Conservation (phyloP, 2,113 vertebrate species). For the Natator depressus region DNA sequence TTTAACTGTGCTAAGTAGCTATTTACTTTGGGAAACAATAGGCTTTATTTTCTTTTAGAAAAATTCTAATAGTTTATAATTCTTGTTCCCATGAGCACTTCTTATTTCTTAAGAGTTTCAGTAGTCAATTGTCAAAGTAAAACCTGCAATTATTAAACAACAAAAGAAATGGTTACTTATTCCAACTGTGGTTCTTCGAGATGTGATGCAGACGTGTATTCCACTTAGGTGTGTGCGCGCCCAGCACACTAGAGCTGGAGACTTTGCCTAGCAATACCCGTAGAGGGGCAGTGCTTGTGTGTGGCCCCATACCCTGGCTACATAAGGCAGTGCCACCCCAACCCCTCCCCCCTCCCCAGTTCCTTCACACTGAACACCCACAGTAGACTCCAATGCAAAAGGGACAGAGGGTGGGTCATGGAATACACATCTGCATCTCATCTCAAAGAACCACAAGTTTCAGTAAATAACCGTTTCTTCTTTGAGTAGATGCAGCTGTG, state of each 20-base stretch:
- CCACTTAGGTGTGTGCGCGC: background rate
- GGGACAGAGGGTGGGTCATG: background rate
- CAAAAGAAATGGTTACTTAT: background rate
- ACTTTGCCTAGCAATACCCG: background rate
- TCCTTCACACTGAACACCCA: background rate
- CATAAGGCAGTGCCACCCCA: background rate
- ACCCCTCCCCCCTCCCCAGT: too few relatives aligned
- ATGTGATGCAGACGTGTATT: background rate
- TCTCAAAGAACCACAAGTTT: background rate
- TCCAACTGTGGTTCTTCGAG: background rate
- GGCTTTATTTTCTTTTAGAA: background rate
- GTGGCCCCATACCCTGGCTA: background rate
- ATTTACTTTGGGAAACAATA: slow-evolving; percentile 21
- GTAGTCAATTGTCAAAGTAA: slow-evolving; percentile 14
- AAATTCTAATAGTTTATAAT: background rate
- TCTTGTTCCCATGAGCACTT: background rate
- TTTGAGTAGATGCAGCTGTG: background rate
- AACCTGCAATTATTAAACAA: background rate
- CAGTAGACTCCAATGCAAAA: background rate
- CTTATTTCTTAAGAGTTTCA: slow-evolving; percentile 33
- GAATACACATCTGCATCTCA: background rate
- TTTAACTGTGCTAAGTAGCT: background rate
- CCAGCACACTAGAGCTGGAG: background rate
- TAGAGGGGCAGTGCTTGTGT: background rate
- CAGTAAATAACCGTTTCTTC: background rate